Percentiles rank a stretch among this genome's conserved stretches.
phyloP scores from a whole-genome alignment of 2,797 vertebrate species.

The Pseudopleuronectes americanus region DNA sequence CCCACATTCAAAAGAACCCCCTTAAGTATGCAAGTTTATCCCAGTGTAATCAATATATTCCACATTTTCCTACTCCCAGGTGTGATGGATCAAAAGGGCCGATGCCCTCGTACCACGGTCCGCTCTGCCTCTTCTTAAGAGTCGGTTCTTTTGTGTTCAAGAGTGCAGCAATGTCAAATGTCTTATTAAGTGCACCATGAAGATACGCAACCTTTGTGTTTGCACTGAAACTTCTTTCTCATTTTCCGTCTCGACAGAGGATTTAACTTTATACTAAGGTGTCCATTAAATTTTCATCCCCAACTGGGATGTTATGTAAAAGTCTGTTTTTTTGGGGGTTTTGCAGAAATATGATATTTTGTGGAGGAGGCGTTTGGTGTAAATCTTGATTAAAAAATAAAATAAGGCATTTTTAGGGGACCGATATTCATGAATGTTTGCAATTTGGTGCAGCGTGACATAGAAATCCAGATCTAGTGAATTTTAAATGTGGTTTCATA shows the following conservation, averaged over 20 bases:
- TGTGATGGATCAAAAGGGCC: conserved; percentile 61
- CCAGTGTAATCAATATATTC: conserved; percentile 76
- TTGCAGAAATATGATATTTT: no score
- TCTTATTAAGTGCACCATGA: conserved; percentile 47
- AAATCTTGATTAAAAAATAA: no score
- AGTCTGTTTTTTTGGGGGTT: no score
- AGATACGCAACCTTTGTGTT: conserved; percentile 46
- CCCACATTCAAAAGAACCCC: conserved; percentile 65
- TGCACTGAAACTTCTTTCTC: conserved; percentile 42
- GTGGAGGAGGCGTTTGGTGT: no score
- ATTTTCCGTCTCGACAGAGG: conserved; percentile 15
- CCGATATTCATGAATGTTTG: no score
- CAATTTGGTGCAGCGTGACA: no score
- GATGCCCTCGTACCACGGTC: conserved; percentile 20
- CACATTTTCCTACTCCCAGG: conserved; percentile 61
- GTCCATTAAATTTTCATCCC: background rate
- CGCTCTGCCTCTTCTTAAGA: conserved; percentile 36
- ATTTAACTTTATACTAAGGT: conserved; percentile 15
- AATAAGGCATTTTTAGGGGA: no score
- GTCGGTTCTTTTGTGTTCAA: conserved; percentile 51
- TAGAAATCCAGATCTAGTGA: no score
- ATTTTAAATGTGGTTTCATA: no score
- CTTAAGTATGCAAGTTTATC: conserved; percentile 68
- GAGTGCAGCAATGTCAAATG: conserved; percentile 36
- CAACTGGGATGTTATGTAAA: no score